Conservation (phyloP, 2,888 invertebrate species). For the Clostera curtula region DNA sequence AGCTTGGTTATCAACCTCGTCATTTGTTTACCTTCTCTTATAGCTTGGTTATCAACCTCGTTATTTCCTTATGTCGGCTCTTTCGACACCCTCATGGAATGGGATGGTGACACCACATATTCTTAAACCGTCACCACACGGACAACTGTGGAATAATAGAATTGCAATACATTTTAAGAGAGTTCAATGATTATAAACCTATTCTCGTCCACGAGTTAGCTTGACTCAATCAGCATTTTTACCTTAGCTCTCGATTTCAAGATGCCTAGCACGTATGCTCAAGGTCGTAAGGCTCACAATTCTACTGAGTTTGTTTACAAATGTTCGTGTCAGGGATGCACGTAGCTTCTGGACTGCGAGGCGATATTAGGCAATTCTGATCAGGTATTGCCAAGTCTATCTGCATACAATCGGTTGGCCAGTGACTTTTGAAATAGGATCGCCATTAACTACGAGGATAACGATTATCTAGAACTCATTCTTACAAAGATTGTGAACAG, state of each 20-base stretch:
- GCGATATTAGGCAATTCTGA: constrained; percentile 48
- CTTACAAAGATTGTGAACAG: too few species aligned
- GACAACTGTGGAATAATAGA: too few species aligned
- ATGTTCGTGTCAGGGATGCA: constrained; percentile 50
- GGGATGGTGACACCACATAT: too few species aligned
- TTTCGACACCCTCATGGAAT: too few species aligned
- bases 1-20: too few species aligned
- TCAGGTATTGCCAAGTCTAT: constrained; percentile 40
- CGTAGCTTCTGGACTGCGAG: constrained; percentile 31
- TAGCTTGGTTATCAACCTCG: too few species aligned
- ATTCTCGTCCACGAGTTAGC: neutral
- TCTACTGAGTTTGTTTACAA: constrained; percentile 41
- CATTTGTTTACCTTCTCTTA: too few species aligned
- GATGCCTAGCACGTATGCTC: constrained; percentile 31
- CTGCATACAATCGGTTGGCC: constrained; percentile 40
- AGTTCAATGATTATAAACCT: neutral
- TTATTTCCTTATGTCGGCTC: too few species aligned
- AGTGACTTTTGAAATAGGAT: too few species aligned
- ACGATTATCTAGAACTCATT: too few species aligned
- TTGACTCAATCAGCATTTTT: constrained; percentile 18
- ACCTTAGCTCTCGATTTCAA: constrained; percentile 16
- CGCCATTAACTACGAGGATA: too few species aligned
- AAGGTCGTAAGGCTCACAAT: constrained; percentile 47
- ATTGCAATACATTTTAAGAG: neutral
- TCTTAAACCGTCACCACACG: too few species aligned